Conservation (phyloP, 1,140 invertebrate species). For the Tetranychus cinnabarinus region DNA sequence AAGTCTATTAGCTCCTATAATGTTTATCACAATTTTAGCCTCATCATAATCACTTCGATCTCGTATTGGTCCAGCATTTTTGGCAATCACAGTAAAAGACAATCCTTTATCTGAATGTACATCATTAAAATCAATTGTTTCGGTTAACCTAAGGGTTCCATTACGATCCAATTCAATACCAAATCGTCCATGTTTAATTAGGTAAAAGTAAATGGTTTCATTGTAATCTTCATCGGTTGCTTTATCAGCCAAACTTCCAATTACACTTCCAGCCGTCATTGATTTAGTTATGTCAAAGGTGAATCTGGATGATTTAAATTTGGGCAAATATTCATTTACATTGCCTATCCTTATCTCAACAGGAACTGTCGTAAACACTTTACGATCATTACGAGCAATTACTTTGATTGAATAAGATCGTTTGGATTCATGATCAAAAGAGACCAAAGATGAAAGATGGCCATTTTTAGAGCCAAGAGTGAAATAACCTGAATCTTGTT, state of each 20-base stretch:
- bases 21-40: constrained; percentile 69
- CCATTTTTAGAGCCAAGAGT: constrained; percentile 47
- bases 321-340: constrained; percentile 74
- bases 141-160: not conserved
- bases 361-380: constrained; percentile 23
- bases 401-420: constrained; percentile 50
- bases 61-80: constrained; percentile 69
- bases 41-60: constrained; percentile 76
- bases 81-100: constrained; percentile 67
- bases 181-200: not conserved
- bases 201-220: constrained; percentile 17
- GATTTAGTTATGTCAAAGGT: constrained; percentile 83
- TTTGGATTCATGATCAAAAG: constrained; percentile 72
- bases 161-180: not conserved
- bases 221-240: constrained; percentile 76
- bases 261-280: constrained; percentile 53
- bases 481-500: constrained; percentile 43
- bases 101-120: not conserved
- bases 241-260: constrained; percentile 46
- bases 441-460: constrained; percentile 41
- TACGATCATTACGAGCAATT: constrained; percentile 41
- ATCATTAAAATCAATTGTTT: not conserved
- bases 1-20: constrained; percentile 85
- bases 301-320: constrained; percentile 71
- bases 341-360: constrained; percentile 55